Base-by-base conservation (phyloP, 2,797 vertebrate species). In the Bradypodion ventrale region DNA sequence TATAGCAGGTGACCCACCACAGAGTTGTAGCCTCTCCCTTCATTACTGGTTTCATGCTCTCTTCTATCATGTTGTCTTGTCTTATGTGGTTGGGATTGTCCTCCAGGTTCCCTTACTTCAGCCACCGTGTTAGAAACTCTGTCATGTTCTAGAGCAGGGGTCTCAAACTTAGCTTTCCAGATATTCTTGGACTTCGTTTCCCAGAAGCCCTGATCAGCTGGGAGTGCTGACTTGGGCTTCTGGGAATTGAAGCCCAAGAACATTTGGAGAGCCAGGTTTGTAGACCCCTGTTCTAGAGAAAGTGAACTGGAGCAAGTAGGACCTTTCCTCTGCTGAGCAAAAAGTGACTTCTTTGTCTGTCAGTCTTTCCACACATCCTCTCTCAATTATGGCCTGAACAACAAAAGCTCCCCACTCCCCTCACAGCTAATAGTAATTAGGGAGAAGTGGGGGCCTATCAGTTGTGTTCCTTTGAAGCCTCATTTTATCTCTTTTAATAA, bases 401-500 rank as follows among this genome's bases (percentile, higher is more conserved):
- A 46, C 56, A 80, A 86, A 62, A 78, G 44, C 56, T 68, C 85
- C 40, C 56, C n/a, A n/a, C 44, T 74, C 29, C 59, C 46, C 46
- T 69, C 44, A n/a, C 25, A 70, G 77, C 78, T 89, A 69, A 86
- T 81, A 49, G 27, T 76, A 81, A 66, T 81, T 81, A 46, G 4
- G 68, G 62, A 85, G 72, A 86, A 84, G 12, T 32, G 83, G 65
- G 65, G 37, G 35, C 1, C 44, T 77, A 60, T 77, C 87, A 75
- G 15, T 89, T 93, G 93, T 93, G 87, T 85, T 89, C 32, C 70
- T 86, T 0, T 81, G 78, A 81, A 81, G 76, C 82, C 88, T 87
- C 85, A 27, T 9, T 32, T 13, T 88, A 76, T 84, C 78, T 88
- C 88, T 93, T 93, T 92, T 86, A 93, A 85, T 93, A 89, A 81